These are phyloP conservation scores for Orycteropus afer DNA, from an alignment of 2,113 vertebrate genomes.

Conservation along the genomic window DNA sequence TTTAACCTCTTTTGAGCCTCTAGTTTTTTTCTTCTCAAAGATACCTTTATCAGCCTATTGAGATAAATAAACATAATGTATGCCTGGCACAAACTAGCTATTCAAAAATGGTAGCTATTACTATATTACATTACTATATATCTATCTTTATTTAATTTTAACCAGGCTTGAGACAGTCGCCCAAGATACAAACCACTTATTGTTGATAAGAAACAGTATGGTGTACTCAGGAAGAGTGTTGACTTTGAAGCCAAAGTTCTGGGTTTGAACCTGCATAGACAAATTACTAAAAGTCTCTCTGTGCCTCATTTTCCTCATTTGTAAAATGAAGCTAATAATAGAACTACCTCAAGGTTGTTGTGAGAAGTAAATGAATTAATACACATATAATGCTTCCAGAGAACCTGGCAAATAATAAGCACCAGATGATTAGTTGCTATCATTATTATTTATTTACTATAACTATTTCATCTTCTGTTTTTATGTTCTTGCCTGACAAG, in stretches of 20 bases:
- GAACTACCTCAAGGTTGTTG: background rate
- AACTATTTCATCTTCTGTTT: background rate
- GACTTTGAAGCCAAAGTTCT: background rate
- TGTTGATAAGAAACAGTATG: background rate
- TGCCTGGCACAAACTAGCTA: background rate
- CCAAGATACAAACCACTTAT: background rate
- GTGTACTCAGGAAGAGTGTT: background rate
- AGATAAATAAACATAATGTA: constrained; percentile 23
- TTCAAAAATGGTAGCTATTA: constrained; percentile 7
- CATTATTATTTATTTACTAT: background rate
- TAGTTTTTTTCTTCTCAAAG: constrained; percentile 49
- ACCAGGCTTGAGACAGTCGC: background rate
- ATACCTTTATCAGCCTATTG: background rate
- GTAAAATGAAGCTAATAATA: background rate
- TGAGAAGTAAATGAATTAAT: background rate
- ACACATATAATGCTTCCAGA: background rate
- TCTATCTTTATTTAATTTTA: constrained; percentile 15
- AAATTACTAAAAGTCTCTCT: background rate
- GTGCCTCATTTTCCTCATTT: background rate
- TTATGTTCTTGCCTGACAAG: background rate
- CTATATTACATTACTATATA: background rate
- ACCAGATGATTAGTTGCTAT: background rate
- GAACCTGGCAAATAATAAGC: background rate
- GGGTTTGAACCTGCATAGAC: background rate
- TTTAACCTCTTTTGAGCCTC: constrained; percentile 5